These are phyloP conservation scores for Cancer borealis DNA, from an alignment of 2,888 invertebrate genomes.

Conservation along the genomic window DNA sequence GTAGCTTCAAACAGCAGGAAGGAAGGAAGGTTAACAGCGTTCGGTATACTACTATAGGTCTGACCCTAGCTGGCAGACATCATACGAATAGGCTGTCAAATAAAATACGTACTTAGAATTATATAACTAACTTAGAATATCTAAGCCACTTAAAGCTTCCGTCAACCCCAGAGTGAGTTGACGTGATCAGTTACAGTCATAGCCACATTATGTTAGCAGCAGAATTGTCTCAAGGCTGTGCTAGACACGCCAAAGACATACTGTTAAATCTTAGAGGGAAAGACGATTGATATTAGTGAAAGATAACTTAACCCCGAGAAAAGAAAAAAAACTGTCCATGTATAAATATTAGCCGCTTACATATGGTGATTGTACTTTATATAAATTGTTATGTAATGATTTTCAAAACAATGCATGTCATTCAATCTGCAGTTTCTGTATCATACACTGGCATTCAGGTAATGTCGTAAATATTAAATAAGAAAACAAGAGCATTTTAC, in stretches of 20 bases:
- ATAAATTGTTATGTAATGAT: constrained; percentile 31
- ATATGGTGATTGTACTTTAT: background rate
- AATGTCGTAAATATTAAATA: background rate
- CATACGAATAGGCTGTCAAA: background rate
- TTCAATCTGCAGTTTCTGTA: background rate
- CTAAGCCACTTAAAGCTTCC: background rate
- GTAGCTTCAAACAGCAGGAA: background rate
- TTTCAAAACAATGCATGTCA: constrained; percentile 21
- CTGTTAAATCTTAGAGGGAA: background rate
- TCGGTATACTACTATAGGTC: background rate
- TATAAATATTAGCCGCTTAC: background rate
- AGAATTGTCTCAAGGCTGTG: background rate
- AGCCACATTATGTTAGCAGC: background rate
- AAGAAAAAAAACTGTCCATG: background rate
- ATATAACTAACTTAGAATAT: background rate
- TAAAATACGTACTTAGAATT: background rate
- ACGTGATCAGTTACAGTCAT: background rate
- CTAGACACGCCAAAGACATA: background rate
- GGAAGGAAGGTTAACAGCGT: background rate
- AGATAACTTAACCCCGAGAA: background rate
- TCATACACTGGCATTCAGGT: background rate
- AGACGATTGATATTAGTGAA: background rate
- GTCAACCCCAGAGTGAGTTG: background rate
- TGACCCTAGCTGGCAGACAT: background rate
- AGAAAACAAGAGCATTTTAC: background rate